These are phyloP conservation scores for Festucalex cinctus DNA, from an alignment of 2,113 vertebrate genomes.

Conservation along the genomic window DNA sequence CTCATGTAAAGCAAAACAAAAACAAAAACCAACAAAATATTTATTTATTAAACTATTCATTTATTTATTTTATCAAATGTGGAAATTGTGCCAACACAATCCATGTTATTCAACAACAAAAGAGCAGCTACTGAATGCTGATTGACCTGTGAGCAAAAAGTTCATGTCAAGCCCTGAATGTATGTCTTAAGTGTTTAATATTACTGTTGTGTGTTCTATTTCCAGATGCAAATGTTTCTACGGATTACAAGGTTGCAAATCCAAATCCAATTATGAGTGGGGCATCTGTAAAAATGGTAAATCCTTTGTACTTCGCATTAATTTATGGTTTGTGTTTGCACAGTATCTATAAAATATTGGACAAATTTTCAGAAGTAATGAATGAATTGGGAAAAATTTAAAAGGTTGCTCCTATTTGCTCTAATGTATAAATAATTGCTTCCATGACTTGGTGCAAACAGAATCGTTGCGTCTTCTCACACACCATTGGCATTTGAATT, in stretches of 20 bases:
- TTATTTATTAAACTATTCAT: no score
- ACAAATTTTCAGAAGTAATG: background rate
- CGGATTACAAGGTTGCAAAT: background rate
- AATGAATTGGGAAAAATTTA: background rate
- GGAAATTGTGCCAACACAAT: no score
- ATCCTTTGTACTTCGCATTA: background rate
- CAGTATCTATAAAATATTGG: background rate
- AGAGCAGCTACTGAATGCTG: background rate
- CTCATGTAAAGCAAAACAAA: no score
- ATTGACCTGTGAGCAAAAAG: background rate
- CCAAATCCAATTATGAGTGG: background rate
- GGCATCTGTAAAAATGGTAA: constrained; percentile 46
- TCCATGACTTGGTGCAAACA: background rate
- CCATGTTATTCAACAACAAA: no score
- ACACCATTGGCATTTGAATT: background rate
- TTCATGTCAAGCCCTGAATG: background rate
- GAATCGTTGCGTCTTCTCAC: background rate
- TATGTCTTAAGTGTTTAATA: background rate
- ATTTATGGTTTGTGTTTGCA: no score
- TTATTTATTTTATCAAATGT: no score
- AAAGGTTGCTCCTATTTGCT: background rate
- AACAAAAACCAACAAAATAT: no score
- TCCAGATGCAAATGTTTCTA: constrained; percentile 21
- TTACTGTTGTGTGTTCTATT: constrained; percentile 2
- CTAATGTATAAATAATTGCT: background rate